Percentiles rank a stretch among this genome's conserved stretches.
Conservation (phyloP, 1,140 invertebrate species). For the Ganaspis sp. region DNA sequence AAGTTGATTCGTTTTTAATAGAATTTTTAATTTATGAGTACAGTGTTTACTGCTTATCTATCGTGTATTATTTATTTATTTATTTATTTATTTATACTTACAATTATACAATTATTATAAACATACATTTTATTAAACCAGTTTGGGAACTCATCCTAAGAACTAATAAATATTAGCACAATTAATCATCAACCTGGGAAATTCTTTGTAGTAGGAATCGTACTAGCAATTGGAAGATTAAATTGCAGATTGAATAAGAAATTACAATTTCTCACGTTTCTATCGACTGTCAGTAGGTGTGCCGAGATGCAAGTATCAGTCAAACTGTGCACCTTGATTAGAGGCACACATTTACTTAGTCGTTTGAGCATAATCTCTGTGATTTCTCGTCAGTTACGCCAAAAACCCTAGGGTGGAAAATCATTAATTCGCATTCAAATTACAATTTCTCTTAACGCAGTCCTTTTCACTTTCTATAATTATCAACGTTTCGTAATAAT, state of each 20-base stretch:
- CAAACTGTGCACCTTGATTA: background rate
- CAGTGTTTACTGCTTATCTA: too few species aligned
- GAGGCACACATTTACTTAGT: background rate
- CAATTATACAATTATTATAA: too few species aligned
- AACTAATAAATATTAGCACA: background rate
- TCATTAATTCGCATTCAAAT: background rate
- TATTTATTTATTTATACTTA: too few species aligned
- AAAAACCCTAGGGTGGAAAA: conserved; percentile 7
- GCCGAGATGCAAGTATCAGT: conserved; percentile 8
- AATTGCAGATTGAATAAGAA: conserved; percentile 12
- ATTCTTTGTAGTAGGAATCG: background rate
- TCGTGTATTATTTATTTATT: too few species aligned
- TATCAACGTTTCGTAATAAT: background rate
- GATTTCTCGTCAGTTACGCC: background rate
- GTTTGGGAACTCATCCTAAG: background rate
- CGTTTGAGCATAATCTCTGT: background rate
- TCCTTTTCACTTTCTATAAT: conserved; percentile 2
- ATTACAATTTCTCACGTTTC: conserved; percentile 26
- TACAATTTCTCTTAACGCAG: background rate
- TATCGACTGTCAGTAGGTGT: conserved; percentile 25
- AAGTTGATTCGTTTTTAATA: too few species aligned
- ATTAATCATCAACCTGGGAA: background rate
- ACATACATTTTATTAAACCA: too few species aligned
- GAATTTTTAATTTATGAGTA: too few species aligned
- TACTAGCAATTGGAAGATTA: background rate